Conservation (phyloP, 2,797 vertebrate genomes). For the Bradypodion pumilum region DNA sequence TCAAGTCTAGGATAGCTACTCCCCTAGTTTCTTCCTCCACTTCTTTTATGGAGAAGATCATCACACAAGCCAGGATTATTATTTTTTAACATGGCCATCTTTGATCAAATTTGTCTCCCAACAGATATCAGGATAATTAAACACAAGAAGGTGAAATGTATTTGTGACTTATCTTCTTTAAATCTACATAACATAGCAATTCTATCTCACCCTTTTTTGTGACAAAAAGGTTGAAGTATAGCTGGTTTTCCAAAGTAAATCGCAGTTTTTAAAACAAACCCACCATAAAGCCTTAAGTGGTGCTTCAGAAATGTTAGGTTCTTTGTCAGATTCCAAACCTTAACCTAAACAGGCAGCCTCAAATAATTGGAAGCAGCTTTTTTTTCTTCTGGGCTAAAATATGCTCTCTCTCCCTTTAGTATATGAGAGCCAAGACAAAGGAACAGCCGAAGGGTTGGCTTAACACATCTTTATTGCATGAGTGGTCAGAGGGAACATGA, state of each 20-base stretch:
- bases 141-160: not conserved
- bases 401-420: no score
- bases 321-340: constrained; percentile 4
- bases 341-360: not conserved
- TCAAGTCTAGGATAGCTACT: no score
- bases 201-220: not conserved
- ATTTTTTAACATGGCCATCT: no score
- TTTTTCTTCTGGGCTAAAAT: not conserved
- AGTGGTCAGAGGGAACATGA: no score
- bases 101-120: no score
- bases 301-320: not conserved
- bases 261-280: not conserved
- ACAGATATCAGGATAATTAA: not conserved
- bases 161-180: not conserved
- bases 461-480: no score
- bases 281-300: not conserved
- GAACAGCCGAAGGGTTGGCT: no score
- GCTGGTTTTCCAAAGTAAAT: not conserved
- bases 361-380: not conserved
- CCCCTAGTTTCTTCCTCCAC: no score
- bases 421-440: no score
- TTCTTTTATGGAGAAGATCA: no score
- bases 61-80: no score
- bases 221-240: not conserved
- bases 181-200: not conserved